Percentiles rank a stretch among this genome's conserved stretches.
These are phyloP conservation scores for Hippocampus mohnikei DNA, from an alignment of 2,113 vertebrate species.

Conservation along the genomic window DNA sequence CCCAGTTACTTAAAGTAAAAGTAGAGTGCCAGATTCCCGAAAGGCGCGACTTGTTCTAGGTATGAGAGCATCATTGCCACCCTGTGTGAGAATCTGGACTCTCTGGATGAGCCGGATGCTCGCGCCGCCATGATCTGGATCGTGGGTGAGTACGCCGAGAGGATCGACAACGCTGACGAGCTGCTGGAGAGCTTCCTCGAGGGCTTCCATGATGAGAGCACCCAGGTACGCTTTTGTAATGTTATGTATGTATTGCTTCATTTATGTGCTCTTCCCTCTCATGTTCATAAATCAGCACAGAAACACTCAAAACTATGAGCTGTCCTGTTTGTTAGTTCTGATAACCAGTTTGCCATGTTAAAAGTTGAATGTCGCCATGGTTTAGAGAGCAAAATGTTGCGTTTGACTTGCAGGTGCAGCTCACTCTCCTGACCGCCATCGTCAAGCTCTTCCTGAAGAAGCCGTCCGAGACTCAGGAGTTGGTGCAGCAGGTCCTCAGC, in stretches of 20 bases:
- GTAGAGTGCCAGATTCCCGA: neutral
- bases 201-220: constrained; percentile 98
- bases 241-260: too few species aligned
- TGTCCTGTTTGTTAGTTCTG: too few species aligned
- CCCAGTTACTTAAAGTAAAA: too few species aligned
- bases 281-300: too few species aligned
- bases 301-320: neutral
- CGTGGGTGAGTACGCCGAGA: constrained; percentile 96
- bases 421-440: constrained; percentile 91
- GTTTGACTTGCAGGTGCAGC: constrained; percentile 80
- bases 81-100: constrained; percentile 95
- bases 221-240: constrained; percentile 77
- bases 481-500: constrained; percentile 95
- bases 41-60: constrained; percentile 56
- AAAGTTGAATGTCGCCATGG: too few species aligned
- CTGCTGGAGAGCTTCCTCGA: constrained; percentile 95
- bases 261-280: too few species aligned
- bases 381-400: too few species aligned
- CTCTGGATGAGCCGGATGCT: constrained; percentile 93
- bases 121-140: constrained; percentile 99
- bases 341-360: neutral
- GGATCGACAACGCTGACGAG: constrained; percentile 97
- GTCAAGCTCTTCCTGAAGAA: constrained; percentile 96
- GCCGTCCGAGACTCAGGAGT: constrained; percentile 93
- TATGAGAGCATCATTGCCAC: constrained; percentile 99